Conservation (phyloP, 2,888 invertebrate genomes). For the Dyspetes luteomarginatus region DNA sequence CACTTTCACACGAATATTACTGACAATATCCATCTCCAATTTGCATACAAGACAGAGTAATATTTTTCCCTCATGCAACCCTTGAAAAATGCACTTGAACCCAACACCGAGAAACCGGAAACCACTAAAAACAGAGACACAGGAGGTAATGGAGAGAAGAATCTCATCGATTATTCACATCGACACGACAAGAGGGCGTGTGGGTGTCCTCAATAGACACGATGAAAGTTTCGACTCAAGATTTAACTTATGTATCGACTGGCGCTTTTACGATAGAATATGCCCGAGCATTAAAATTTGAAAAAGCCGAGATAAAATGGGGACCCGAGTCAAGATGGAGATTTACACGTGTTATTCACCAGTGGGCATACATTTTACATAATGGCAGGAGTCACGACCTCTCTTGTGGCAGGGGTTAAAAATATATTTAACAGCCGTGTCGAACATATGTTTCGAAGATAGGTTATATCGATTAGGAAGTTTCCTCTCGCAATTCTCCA, state of each 20-base stretch:
- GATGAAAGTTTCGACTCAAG: conserved; percentile 44
- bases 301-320: conserved; percentile 38
- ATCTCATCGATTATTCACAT: conserved; percentile 26
- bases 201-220: conserved; percentile 46
- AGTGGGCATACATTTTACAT: conserved; percentile 43
- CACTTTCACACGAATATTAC: conserved; percentile 2
- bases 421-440: conserved; percentile 61
- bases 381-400: conserved; percentile 46
- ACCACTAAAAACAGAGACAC: conserved; percentile 1
- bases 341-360: conserved; percentile 50
- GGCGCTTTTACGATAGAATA: not conserved
- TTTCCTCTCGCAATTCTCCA: conserved; percentile 37
- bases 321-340: conserved; percentile 18
- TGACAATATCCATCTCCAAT: not conserved
- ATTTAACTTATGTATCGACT: conserved; percentile 36
- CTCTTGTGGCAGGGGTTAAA: conserved; percentile 28
- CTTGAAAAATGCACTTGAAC: not conserved
- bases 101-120: conserved; percentile 9
- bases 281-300: conserved; percentile 3
- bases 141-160: not conserved
- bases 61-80: not conserved
- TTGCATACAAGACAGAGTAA: not conserved
- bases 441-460: conserved; percentile 64
- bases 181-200: conserved; percentile 34
- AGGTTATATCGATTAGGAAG: conserved; percentile 67